These are phyloP conservation scores for Chrysolina haemoptera DNA, from an alignment of 2,888 invertebrate species.

Conservation along the genomic window DNA sequence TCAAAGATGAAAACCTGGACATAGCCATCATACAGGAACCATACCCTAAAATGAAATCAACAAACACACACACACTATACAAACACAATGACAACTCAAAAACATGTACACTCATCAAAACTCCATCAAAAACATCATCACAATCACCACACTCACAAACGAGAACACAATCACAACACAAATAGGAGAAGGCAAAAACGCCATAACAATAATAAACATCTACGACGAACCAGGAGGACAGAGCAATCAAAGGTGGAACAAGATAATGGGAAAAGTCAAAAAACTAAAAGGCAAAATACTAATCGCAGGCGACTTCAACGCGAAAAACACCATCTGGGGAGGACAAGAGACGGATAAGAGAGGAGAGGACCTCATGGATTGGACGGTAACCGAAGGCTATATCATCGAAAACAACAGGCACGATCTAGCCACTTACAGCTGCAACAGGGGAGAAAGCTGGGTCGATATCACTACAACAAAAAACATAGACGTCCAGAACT, in stretches of 20 bases:
- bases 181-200: neutral
- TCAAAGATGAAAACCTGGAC: neutral
- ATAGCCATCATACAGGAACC: neutral
- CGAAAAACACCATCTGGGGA: neutral
- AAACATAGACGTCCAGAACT: neutral
- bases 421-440: neutral
- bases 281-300: neutral
- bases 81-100: neutral
- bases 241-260: neutral
- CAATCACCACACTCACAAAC: neutral
- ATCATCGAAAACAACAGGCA: neutral
- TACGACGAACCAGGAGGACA: neutral
- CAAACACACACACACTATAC: neutral
- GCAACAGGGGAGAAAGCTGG: neutral
- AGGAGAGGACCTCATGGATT: too few relatives aligned
- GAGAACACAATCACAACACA: neutral
- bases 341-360: neutral
- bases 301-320: neutral
- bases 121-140: neutral
- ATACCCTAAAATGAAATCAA: neutral
- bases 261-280: neutral
- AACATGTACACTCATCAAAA: neutral
- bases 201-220: neutral
- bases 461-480: neutral
- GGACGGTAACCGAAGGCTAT: neutral